Base-by-base conservation (phyloP, 2,888 invertebrate genomes). In the Drosophila helvetica region DNA sequence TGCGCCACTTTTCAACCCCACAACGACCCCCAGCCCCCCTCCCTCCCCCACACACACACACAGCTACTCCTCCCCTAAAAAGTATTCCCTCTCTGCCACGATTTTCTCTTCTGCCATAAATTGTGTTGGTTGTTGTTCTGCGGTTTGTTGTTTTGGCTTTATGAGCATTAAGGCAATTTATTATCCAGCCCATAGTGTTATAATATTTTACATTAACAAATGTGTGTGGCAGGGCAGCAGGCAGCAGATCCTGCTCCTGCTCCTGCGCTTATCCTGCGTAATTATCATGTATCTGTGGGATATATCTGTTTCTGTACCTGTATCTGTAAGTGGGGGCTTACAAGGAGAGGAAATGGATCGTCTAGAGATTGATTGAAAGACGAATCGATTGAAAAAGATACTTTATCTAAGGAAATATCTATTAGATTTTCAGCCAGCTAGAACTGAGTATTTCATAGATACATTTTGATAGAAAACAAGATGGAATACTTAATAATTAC, bases 181-280 rank as follows among this genome's bases (percentile, higher is more conserved):
- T 84, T 77, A 75, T 75, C 38, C 75, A 73, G 66, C 70, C 72
- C 63, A 72, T 71, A 71, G 78, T 75, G 73, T 64, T 85, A 77
- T 80, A 76, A 86, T 86, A 81, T 81, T 86, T 79, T 59, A 81
- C 77, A 81, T 79, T 75, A 83, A 77, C 86, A 84, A 83, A 83
- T 83, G 79, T 60, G 60, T 83, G 79, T 58, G 60, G 50, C 53
- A 56, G 43, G 17, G 51, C 25, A 38, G 50, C 38, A 38, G 38
- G 38, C 38, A 38, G 38, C 30, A 59, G 18, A 46, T 53, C 43
- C 52, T 47, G 56, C 45, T 56, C 43, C 52, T 47, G 56, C 45
- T 56, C 27, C 45, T 56, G 46, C 12, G 54, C 18, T 66, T 71
- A 71, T 71, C 56, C 56, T n/a, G n/a, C 25, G 57, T 68, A 52